Conservation (phyloP, 2,113 vertebrate genomes). For the Nerophis lumbriciformis region DNA sequence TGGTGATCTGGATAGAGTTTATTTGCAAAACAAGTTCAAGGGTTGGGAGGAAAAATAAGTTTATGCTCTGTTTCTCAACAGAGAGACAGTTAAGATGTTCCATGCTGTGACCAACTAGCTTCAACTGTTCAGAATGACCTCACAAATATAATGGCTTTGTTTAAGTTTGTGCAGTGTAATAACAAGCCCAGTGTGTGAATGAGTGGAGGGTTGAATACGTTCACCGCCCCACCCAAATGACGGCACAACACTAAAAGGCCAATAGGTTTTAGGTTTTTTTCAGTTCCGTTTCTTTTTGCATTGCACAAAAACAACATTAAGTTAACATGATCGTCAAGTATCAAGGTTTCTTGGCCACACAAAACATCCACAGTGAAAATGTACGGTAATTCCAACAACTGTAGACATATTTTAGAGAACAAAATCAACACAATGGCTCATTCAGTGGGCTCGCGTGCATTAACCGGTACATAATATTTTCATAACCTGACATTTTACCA, state of each 20-base stretch:
- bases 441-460: not conserved
- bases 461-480: not conserved
- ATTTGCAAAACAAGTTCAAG: not conserved
- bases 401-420: not conserved
- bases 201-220: conserved; percentile 8
- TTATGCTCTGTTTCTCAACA: not conserved
- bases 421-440: not conserved
- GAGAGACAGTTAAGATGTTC: not conserved
- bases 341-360: too few relatives aligned
- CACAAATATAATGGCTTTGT: not conserved
- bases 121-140: not conserved
- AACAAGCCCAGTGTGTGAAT: conserved; percentile 7
- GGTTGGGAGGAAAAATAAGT: too few relatives aligned
- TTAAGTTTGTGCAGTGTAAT: not conserved
- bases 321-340: too few relatives aligned
- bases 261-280: conserved; percentile 1
- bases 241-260: conserved; percentile 2
- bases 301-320: too few relatives aligned
- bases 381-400: not conserved
- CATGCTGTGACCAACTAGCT: not conserved
- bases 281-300: conserved; percentile 4
- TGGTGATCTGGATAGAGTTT: not conserved
- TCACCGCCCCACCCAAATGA: not conserved
- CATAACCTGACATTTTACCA: not conserved
- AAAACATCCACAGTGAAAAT: not conserved